Conservation (phyloP, 2,113 vertebrate species). For the Aramus guarauna region DNA sequence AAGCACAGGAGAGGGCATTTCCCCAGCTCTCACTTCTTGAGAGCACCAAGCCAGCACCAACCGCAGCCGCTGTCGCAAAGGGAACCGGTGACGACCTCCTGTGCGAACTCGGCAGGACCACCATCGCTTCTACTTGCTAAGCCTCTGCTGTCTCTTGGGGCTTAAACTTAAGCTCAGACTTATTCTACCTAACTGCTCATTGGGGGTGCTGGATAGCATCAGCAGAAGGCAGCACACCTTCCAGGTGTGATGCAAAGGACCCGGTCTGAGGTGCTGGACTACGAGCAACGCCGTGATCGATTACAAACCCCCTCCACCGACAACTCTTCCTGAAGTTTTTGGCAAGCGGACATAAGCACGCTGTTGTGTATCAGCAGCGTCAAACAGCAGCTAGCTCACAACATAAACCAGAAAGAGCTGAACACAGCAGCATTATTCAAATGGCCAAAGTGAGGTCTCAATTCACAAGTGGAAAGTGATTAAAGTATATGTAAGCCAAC, state of each 20-base stretch:
- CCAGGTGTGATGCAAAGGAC: neutral
- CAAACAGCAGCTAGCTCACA: neutral
- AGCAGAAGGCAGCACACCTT: neutral
- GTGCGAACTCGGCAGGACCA: neutral
- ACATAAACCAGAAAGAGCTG: neutral
- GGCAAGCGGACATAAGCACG: rapidly evolving
- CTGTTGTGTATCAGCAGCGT: neutral
- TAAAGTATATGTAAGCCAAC: neutral
- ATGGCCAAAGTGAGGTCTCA: neutral
- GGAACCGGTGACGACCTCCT: rapidly evolving
- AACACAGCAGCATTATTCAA: neutral
- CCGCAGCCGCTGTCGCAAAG: neutral
- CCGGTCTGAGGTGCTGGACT: neutral
- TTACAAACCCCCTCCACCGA: neutral
- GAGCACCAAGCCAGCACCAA: rapidly evolving
- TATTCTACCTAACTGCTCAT: neutral
- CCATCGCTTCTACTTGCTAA: neutral
- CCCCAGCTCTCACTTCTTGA: rapidly evolving
- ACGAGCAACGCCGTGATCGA: neutral
- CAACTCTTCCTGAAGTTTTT: neutral
- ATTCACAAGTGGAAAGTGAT: neutral
- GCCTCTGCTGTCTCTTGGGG: neutral
- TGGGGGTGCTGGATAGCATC: neutral
- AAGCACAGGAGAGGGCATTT: neutral
- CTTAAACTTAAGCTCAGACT: neutral